A percentile compares a stretch with the other conserved stretches of the same genome.
Evolutionary conservation across 2,113 vertebrate genomes (phyloP).

Genomic region (Xerus inauris): DNA sequence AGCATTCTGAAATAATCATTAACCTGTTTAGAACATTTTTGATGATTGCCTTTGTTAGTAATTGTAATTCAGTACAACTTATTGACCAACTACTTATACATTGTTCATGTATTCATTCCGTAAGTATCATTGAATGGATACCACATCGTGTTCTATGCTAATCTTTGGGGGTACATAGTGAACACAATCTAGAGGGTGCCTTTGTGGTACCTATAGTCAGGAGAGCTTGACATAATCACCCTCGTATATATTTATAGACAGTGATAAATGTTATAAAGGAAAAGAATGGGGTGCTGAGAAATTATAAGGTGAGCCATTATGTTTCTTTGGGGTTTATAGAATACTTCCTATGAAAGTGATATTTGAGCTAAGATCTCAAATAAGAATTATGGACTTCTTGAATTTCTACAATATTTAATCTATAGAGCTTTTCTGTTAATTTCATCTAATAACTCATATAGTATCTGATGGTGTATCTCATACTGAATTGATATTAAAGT

Average conservation of each 20-base stretch:
- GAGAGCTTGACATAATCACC: background rate
- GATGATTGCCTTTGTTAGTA: background rate
- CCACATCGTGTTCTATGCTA: background rate
- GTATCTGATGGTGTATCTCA: background rate
- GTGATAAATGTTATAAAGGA: constrained; percentile 24
- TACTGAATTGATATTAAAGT: background rate
- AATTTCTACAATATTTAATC: background rate
- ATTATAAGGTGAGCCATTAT: background rate
- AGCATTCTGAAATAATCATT: too few relatives aligned
- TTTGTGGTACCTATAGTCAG: background rate
- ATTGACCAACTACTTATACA: background rate
- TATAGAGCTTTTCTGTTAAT: constrained; percentile 5
- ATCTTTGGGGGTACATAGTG: background rate
- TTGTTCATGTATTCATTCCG: background rate
- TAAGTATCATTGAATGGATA: background rate
- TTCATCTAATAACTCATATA: background rate
- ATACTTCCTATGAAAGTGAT: constrained; percentile 6
- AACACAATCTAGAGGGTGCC: background rate
- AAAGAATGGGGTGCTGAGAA: background rate
- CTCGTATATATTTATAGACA: background rate
- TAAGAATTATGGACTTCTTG: background rate
- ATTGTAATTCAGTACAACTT: background rate
- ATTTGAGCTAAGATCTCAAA: background rate
- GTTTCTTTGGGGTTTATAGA: background rate
- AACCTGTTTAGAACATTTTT: constrained; percentile 25